Base-by-base conservation (phyloP, 2,888 invertebrate genomes). In the Hypomecis punctinalis region DNA sequence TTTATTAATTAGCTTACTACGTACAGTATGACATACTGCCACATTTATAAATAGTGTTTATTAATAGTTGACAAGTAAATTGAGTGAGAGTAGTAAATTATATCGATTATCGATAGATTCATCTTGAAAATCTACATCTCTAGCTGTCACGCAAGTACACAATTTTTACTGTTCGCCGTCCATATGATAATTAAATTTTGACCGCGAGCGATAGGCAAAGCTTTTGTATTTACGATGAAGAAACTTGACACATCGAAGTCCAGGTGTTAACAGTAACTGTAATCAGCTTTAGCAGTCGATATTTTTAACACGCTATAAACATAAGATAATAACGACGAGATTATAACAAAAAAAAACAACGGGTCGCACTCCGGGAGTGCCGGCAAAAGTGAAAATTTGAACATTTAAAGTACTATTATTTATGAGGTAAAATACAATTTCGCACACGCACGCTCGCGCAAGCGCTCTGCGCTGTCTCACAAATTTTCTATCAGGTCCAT, bases 131-230 rank as follows among this genome's bases (percentile, higher is more conserved):
- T 37, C 23, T 36, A 43, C 57, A 57, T 61, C 65, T 23, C 65
- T 65, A 61, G 51, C 33, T 11, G 51, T 75, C 77, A 78, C 70
- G 67, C 68, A 63, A 59, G 65, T 70, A 70, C 57, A 65, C 57
- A 56, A 53, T 48, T 65, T 63, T 71, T 76, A 77, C 77, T 80
- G 84, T 85, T 85, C 86, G 74, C 85, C 88, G 83, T 81, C 76
- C 83, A 88, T 86, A 86, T 87, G 91, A 91, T 93, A 91, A 92
- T 93, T 91, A 91, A 91, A 91, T 91, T 87, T 68, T 90, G 84
- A 87, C 92, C 91, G 84, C 79, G 68, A 86, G 90, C 90, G 78
- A 76, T 81, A 78, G 82, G 83, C 82, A 84, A 78, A 78, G 81
- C 80, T 85, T 85, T 85, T 81, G 79, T 85, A 85, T 91, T 92